phyloP scores from a whole-genome alignment of 2,888 invertebrate genomes.

The Galeopsomyia nigrocyanea region DNA sequence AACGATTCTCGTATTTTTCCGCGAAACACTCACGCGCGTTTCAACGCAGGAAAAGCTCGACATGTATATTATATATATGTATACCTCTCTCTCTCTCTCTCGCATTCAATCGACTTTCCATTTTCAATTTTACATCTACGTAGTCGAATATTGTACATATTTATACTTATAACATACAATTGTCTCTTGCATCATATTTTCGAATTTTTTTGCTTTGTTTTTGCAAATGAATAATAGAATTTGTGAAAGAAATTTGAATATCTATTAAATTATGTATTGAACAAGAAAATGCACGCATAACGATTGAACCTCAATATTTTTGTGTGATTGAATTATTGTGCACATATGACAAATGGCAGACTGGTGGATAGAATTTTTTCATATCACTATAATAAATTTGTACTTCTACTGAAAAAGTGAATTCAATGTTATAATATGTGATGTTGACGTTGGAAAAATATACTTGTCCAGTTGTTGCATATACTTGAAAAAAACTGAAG shows the following conservation, averaged over 20 bases:
- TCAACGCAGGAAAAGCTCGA: slow-evolving; percentile 53
- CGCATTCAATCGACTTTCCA: slow-evolving; percentile 49
- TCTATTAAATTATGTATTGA: slow-evolving; percentile 64
- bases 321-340: neutral
- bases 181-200: slow-evolving; percentile 32
- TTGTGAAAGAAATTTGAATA: slow-evolving; percentile 57
- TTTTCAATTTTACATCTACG: slow-evolving; percentile 32
- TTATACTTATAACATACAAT: slow-evolving; percentile 49
- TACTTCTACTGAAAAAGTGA: too few species aligned
- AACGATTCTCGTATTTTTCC: slow-evolving; percentile 12
- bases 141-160: slow-evolving; percentile 40
- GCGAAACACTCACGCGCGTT: slow-evolving; percentile 1
- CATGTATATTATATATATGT: slow-evolving; percentile 26
- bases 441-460: too few species aligned
- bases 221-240: slow-evolving; percentile 53
- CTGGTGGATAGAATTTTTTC: neutral
- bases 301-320: neutral
- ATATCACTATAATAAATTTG: neutral
- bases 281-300: slow-evolving; percentile 54
- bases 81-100: slow-evolving; percentile 23
- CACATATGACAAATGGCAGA: neutral
- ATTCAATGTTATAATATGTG: too few species aligned
- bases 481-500: too few species aligned
- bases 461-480: too few species aligned
- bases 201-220: slow-evolving; percentile 9